Base-by-base conservation (phyloP, 2,797 vertebrate genomes). In the Diglossa cyanea region DNA sequence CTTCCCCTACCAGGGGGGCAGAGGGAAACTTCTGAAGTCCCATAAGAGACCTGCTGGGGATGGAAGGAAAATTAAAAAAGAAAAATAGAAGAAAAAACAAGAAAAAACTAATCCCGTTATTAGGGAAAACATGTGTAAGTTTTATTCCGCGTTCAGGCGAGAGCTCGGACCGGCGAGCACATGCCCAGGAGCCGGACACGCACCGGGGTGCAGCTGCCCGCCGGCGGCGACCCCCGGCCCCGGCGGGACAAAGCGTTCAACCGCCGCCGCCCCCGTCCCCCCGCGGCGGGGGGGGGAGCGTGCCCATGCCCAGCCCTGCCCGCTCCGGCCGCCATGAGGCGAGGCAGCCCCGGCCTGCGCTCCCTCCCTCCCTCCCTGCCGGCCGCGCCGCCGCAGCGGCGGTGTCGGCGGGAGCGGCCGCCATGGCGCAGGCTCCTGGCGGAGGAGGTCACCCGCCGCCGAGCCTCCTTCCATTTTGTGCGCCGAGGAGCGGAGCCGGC, bases 401-500 rank as follows among this genome's bases (percentile, higher is more conserved):
- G n/a, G 65, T 24, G 28, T 39, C 55, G 77, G 61, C 58, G 60
- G 57, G 63, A 58, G 77, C 37, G 63, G 58, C 86, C 72, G 98
- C 97, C 98, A 98, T 98, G 98, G 98, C 98, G 98, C 98, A 98
- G 74, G 97, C 98, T 95, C 96, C 98, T 98, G 82, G 88, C 77
- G 79, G 88, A 78, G 92, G 95, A 98, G 98, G 91, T 90, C 91
- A 90, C 86, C 98, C 98, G 93, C 98, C 98, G 98, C 98, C 98
- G 98, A 98, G 98, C 98, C 98, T 98, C 98, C 99, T 99, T 99
- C 98, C 98, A 99, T 98, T 98, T 99, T 99, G 96, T 94, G 98
- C 98, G 96, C 78, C 28, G 82, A 86, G 54, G 23, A 86, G 48
- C 44, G 30, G 19, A 60, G 75, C 57, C 53, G 58, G 67, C 48